phyloP scores from a whole-genome alignment of 2,113 vertebrate genomes.

The Neolamprologus sp. region DNA sequence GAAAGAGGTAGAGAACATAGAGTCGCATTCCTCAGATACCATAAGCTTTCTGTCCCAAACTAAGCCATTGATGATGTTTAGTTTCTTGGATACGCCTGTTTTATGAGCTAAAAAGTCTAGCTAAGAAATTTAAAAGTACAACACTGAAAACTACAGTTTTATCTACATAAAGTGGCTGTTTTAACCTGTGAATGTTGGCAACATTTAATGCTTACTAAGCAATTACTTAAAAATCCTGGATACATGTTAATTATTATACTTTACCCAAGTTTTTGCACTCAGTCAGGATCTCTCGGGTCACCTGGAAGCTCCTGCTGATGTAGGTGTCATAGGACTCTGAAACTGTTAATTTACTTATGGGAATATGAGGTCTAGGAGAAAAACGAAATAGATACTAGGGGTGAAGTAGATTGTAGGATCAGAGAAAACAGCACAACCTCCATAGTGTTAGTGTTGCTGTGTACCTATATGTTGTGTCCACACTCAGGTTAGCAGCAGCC shows the following conservation, averaged over 20 bases:
- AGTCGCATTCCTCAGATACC: constrained; percentile 3
- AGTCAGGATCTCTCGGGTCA: constrained; percentile 90
- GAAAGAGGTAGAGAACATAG: constrained; percentile 15
- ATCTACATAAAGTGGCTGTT: background rate
- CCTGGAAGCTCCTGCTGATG: constrained; percentile 94
- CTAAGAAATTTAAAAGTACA: background rate
- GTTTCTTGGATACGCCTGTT: background rate
- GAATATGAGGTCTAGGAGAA: constrained; percentile 89
- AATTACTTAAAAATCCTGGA: background rate
- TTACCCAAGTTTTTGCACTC: constrained; percentile 91
- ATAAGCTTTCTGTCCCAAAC: background rate
- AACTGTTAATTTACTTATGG: constrained; percentile 84
- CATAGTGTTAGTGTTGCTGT: background rate
- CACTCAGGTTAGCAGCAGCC: constrained; percentile 83
- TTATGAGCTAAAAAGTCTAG: background rate
- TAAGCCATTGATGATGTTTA: background rate
- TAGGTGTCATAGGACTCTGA: constrained; percentile 94
- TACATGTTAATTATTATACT: background rate
- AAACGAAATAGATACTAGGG: background rate
- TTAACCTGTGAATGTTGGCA: background rate
- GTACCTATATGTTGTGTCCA: constrained; percentile 97
- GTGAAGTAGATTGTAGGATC: background rate
- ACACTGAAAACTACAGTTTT: background rate
- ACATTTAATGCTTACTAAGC: background rate
- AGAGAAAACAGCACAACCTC: background rate